Evolutionary conservation across 2,113 vertebrate species (phyloP).

Genomic region (Ophthalmolycus amberensis): DNA sequence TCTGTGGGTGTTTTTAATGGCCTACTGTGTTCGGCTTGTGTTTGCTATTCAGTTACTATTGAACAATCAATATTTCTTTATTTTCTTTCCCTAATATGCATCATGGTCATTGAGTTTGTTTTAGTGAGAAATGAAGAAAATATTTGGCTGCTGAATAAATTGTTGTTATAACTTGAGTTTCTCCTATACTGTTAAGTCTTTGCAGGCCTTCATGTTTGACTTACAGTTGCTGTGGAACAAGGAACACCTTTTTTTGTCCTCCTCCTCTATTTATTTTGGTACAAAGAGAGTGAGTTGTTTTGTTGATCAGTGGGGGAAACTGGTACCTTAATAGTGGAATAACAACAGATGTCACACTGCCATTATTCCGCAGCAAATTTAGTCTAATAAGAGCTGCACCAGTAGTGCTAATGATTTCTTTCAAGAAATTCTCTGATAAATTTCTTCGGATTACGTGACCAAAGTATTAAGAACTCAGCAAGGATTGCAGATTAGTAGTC

Average conservation of each 20-base stretch:
- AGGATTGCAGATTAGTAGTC: neutral
- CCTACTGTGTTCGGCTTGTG: constrained; percentile 55
- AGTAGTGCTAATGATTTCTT: constrained; percentile 12
- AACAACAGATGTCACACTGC: constrained; percentile 40
- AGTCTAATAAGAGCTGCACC: constrained; percentile 25
- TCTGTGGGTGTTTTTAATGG: constrained; percentile 70
- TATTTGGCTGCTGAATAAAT: constrained; percentile 1
- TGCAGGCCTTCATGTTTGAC: neutral
- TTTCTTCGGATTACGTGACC: constrained; percentile 9
- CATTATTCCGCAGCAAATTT: constrained; percentile 20
- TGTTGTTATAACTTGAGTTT: neutral
- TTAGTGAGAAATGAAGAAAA: constrained; percentile 19
- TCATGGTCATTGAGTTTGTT: constrained; percentile 29
- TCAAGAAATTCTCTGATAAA: constrained; percentile 26
- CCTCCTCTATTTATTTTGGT: neutral
- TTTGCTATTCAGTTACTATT: constrained; percentile 50
- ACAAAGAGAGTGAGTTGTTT: constrained; percentile 13
- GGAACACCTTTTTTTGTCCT: neutral
- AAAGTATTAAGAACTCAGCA: constrained; percentile 10
- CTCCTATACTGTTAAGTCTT: neutral
- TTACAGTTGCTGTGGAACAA: constrained; percentile 2
- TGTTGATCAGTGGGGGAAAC: constrained; percentile 18
- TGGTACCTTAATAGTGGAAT: constrained; percentile 27
- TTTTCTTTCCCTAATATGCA: constrained; percentile 20
- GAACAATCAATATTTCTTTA: constrained; percentile 56